phyloP scores from a whole-genome alignment of 2,888 invertebrate species.

The Synergus gifuensis region DNA sequence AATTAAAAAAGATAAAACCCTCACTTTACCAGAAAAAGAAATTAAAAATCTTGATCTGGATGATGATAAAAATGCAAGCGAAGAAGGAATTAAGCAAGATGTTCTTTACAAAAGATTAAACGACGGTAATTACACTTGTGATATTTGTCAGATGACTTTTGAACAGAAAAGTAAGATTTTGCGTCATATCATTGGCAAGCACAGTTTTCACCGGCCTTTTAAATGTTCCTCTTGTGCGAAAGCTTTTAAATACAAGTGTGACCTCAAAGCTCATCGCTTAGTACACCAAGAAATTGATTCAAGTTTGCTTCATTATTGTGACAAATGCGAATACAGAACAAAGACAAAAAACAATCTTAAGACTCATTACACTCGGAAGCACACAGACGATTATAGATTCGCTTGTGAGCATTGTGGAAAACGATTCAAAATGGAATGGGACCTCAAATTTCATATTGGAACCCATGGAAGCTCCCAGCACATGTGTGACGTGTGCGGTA shows the following conservation, averaged over 20 bases:
- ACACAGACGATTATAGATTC: constrained; percentile 66
- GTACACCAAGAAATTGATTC: constrained; percentile 58
- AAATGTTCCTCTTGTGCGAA: constrained; percentile 62
- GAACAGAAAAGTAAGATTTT: constrained; percentile 65
- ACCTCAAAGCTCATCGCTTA: constrained; percentile 63
- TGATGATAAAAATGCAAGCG: background rate
- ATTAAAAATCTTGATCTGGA: background rate
- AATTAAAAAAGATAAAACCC: background rate
- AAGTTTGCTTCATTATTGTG: constrained; percentile 61
- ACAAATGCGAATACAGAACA: constrained; percentile 66
- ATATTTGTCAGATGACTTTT: constrained; percentile 59
- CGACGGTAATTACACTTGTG: constrained; percentile 58
- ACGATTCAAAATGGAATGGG: constrained; percentile 68
- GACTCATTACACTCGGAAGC: constrained; percentile 63
- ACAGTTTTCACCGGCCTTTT: constrained; percentile 65
- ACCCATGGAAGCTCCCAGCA: constrained; percentile 63
- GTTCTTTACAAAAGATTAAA: constrained; percentile 54
- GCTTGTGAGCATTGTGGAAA: constrained; percentile 67
- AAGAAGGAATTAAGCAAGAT: constrained; percentile 29
- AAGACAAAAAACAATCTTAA: constrained; percentile 66
- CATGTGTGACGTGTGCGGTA: constrained; percentile 71
- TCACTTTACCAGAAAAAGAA: background rate
- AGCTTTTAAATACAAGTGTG: constrained; percentile 66
- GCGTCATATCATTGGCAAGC: constrained; percentile 65
- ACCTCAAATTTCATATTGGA: constrained; percentile 69